Percentiles rank a stretch among this genome's conserved stretches.
These are phyloP conservation scores for Hemicentrotus pulcherrimus DNA, from an alignment of 35 echinoderm and acorn worm species.

Conservation along the genomic window DNA sequence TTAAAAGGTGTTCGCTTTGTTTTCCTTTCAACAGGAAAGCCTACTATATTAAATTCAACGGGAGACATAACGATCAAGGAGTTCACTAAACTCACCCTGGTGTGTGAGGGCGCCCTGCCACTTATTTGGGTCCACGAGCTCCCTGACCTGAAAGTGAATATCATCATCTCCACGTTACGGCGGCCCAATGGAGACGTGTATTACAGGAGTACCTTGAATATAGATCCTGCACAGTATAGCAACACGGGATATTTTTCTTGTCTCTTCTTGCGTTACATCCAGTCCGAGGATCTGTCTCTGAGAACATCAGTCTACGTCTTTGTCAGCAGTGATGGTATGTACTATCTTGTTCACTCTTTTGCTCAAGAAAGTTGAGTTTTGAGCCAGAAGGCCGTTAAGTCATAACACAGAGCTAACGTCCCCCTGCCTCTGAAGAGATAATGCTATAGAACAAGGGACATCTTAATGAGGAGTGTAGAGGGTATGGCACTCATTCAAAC, in stretches of 20 bases:
- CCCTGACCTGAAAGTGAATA: not conserved
- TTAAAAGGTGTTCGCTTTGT: not conserved
- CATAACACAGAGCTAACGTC: too few relatives aligned
- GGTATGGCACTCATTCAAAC: too few relatives aligned
- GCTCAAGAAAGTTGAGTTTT: not conserved
- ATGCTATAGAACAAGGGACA: too few relatives aligned
- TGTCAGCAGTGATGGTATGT: constrained; percentile 20
- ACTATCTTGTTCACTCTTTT: not conserved
- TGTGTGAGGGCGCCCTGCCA: not conserved
- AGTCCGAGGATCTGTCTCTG: not conserved
- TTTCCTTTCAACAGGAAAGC: not conserved
- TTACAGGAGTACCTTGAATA: not conserved
- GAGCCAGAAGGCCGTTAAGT: too few relatives aligned
- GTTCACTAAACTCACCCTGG: not conserved
- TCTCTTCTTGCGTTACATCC: constrained; percentile 4
- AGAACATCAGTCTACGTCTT: constrained; percentile 29
- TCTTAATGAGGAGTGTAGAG: too few relatives aligned
- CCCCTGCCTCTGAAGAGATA: too few relatives aligned
- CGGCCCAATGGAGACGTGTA: not conserved
- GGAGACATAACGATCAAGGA: not conserved
- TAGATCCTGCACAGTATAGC: not conserved
- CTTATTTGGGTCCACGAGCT: constrained; percentile 15
- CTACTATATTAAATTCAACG: not conserved
- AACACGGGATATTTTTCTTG: constrained; percentile 34
- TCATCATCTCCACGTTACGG: not conserved